These are phyloP conservation scores for Aurelia sp. DNA, from an alignment of 30 jellyfish, hydroid and myxozoan species.

Conservation along the genomic window DNA sequence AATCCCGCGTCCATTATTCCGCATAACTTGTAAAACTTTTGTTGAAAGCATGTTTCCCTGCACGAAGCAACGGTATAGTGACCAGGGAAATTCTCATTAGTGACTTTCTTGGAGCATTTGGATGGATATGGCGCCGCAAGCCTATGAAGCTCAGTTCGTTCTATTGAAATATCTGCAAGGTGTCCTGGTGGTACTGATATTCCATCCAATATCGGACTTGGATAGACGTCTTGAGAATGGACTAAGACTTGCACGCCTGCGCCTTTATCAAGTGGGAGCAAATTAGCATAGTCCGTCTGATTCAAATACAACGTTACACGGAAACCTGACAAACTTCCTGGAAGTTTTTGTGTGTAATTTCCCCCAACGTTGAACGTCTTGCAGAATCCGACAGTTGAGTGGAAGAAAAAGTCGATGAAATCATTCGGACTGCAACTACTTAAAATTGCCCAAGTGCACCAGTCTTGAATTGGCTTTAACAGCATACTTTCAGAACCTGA, in stretches of 20 bases:
- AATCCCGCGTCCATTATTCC: conserved; percentile 16
- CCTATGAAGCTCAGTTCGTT: conserved; percentile 2
- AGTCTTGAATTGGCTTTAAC: conserved; percentile 13
- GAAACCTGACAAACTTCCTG: conserved; percentile 30
- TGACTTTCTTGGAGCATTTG: background rate
- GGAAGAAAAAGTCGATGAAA: conserved; percentile 15
- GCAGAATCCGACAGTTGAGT: conserved; percentile 24
- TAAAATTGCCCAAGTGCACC: conserved; percentile 29
- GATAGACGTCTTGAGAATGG: conserved; percentile 40
- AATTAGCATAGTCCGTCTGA: conserved; percentile 33
- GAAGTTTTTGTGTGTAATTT: background rate
- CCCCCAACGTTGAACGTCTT: conserved; percentile 54
- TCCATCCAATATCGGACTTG: conserved; percentile 5
- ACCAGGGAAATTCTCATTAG: conserved; percentile 5
- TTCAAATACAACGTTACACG: conserved; percentile 14
- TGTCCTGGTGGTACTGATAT: conserved; percentile 29
- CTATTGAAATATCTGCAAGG: conserved; percentile 14
- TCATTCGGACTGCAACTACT: conserved; percentile 9
- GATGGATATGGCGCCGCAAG: conserved; percentile 30
- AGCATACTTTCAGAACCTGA: conserved; percentile 32
- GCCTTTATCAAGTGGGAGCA: conserved; percentile 19
- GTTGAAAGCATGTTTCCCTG: conserved; percentile 6
- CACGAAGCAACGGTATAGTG: conserved; percentile 15
- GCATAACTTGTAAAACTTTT: background rate
- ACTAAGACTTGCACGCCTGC: conserved; percentile 50